Base-by-base conservation (phyloP, 2,888 invertebrate genomes). In the Oasisia sp. region DNA sequence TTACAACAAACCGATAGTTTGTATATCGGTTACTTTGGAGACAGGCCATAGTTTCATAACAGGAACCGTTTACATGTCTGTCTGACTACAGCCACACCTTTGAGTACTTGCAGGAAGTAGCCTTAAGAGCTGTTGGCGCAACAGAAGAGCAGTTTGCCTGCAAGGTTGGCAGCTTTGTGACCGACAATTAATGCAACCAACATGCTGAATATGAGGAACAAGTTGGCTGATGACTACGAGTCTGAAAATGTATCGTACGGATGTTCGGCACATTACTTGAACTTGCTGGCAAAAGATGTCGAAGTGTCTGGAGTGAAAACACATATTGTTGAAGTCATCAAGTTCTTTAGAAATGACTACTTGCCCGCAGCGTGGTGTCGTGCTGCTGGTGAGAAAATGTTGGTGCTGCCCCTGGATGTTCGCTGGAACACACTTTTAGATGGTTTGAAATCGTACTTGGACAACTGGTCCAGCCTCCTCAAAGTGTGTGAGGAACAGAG, bases 91-190 rank as follows among this genome's bases (percentile, higher is more conserved):
- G 32, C 32, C 91, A 91, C 56, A 91, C 44, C n/a, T 44, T 50
- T 12, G n/a, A 91, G 56, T 45, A 50, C 32, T 32, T 50, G 12
- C 38, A 91, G 50, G 56, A 38, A 45, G 32, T 91, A 50, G 32
- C 45, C 44, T 38, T 19, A 44, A 14, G 1, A 38, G 44, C 91
- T 44, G 44, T 91, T 50, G 12, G 32, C 14, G 44, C 45, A 4
- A 50, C 45, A 19, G 45, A 91, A 45, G 44, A 50, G 56, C 44
- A 50, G 32, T 91, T 50, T 91, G 44, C 45, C 56, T 44, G 44
- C 32, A 91, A 32, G 44, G 45, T 91, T 91, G 91, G 91, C 91
- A 91, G 91, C 56, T 91, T 91, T 2, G 91, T 91, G 50, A 91
- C 50, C 12, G 91, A 91, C 44, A 91, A n/a, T n/a, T n/a, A n/a